These are phyloP conservation scores for Syngnathus acus DNA, from an alignment of 2,797 vertebrate species.

Conservation along the genomic window DNA sequence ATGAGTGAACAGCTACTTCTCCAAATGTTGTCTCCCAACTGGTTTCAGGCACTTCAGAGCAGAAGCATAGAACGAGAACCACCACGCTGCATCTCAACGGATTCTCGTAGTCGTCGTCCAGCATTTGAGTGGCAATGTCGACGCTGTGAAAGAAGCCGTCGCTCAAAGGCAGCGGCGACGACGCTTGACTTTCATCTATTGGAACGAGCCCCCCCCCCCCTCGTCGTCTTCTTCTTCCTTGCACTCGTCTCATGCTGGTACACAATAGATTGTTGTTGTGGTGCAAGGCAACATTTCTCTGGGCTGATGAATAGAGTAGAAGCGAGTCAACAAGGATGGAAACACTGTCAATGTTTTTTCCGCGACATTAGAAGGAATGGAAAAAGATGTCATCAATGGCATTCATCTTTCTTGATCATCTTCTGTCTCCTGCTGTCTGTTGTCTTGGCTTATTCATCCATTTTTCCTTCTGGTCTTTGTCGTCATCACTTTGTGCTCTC, in stretches of 20 bases:
- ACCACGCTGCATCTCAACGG: neutral
- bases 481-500: neutral
- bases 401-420: too few relatives aligned
- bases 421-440: too few relatives aligned
- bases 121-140: slow-evolving; percentile 6
- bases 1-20: too few relatives aligned
- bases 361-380: too few relatives aligned
- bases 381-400: too few relatives aligned
- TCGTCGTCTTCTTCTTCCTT: slow-evolving; percentile 5
- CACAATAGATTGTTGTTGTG: neutral
- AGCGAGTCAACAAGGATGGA: too few relatives aligned
- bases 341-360: too few relatives aligned
- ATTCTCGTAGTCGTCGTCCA: neutral
- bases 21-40: too few relatives aligned
- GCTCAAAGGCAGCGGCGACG: slow-evolving; percentile 47
- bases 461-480: neutral
- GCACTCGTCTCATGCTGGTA: neutral
- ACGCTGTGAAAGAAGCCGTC: slow-evolving; percentile 47
- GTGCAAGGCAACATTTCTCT: too few relatives aligned
- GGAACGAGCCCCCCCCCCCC: slow-evolving; percentile 7
- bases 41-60: neutral
- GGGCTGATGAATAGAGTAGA: too few relatives aligned
- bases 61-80: neutral
- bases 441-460: too few relatives aligned
- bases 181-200: slow-evolving; percentile 50